Conservation (phyloP, 64 coral and sea anemone species). For the Stichodactyla helianthus region DNA sequence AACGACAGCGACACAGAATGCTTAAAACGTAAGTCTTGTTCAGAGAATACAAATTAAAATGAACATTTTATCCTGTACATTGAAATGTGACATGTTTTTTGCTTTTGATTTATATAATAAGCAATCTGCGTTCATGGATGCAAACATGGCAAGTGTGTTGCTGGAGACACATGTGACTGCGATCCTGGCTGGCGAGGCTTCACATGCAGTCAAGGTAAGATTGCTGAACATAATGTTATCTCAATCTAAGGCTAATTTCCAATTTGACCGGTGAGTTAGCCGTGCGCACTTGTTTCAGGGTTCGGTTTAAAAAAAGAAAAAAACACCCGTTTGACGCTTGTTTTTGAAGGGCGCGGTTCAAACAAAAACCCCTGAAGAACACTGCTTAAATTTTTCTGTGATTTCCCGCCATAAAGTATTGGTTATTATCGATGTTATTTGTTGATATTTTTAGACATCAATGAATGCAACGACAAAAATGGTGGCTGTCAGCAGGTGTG, state of each 20-base stretch:
- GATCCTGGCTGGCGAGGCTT: background rate
- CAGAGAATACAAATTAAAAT: background rate
- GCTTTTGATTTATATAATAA: background rate
- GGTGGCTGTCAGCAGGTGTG: constrained; percentile 24
- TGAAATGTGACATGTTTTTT: background rate
- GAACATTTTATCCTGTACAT: background rate
- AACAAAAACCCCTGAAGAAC: background rate
- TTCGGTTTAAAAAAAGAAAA: no score
- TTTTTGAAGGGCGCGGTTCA: no score
- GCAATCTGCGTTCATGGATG: constrained; percentile 5
- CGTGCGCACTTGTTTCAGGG: no score
- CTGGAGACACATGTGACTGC: background rate
- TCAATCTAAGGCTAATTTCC: no score
- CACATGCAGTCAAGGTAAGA: constrained; percentile 1
- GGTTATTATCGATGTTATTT: background rate
- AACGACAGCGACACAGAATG: background rate
- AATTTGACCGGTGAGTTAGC: no score
- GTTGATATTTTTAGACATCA: constrained; percentile 13
- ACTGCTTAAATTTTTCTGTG: background rate
- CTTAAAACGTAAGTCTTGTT: background rate
- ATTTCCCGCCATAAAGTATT: background rate
- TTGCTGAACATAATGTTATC: background rate
- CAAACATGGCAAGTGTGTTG: background rate
- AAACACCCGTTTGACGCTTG: no score
- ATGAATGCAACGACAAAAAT: constrained; percentile 36